A percentile compares a stretch with the other conserved stretches of the same genome.
phyloP scores from a whole-genome alignment of 2,113 vertebrate genomes.

The Camelus bactrianus region DNA sequence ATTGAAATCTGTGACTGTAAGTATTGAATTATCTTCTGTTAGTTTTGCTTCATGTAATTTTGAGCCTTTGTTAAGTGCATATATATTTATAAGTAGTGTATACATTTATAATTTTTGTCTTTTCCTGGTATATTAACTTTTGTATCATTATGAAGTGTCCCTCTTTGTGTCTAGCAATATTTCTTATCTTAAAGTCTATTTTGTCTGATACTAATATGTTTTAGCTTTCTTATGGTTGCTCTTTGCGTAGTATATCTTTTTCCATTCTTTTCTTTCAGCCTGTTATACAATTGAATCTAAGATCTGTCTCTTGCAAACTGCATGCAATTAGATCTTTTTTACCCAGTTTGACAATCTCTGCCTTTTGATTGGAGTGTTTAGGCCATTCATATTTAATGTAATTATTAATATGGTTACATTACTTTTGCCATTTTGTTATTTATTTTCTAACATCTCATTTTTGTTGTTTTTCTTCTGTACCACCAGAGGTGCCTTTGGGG shows the following conservation, averaged over 20 bases:
- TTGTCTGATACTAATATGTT: neutral
- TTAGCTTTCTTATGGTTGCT: neutral
- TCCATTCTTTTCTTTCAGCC: neutral
- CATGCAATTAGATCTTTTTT: neutral
- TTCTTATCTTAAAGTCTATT: neutral
- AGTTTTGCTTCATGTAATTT: neutral
- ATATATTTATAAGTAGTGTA: neutral
- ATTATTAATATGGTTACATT: neutral
- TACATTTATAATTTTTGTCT: neutral
- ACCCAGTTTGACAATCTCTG: neutral
- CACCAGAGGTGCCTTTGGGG: neutral
- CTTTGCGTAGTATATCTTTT: neutral
- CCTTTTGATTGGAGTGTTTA: neutral
- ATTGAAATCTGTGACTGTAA: neutral
- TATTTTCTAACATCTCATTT: neutral
- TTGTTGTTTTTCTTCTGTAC: neutral
- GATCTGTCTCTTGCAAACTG: neutral
- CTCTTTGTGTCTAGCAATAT: neutral
- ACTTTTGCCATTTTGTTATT: neutral
- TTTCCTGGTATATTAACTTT: neutral
- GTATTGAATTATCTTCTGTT: conserved; percentile 24
- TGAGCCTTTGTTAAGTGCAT: neutral
- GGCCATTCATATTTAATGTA: neutral
- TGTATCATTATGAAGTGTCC: neutral
- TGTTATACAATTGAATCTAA: neutral